These are phyloP conservation scores for Zophobas atratus DNA, from an alignment of 1,140 invertebrate genomes.

Conservation along the genomic window DNA sequence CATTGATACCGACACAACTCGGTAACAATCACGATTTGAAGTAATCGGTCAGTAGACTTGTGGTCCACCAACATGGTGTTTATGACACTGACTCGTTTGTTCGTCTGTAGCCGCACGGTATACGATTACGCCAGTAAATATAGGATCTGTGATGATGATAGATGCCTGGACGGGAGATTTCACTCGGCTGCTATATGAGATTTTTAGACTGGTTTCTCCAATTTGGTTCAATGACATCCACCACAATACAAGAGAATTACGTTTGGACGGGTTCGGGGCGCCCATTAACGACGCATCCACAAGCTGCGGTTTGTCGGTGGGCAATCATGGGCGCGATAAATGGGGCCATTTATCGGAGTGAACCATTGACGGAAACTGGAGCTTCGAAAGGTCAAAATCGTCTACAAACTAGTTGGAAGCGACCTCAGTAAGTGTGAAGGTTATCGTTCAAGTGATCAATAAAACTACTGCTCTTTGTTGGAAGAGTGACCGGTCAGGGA, in stretches of 20 bases:
- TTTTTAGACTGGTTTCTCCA: slow-evolving; percentile 54
- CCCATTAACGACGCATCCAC: slow-evolving; percentile 19
- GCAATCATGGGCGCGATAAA: background rate
- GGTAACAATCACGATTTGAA: slow-evolving; percentile 52
- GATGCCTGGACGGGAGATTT: slow-evolving; percentile 53
- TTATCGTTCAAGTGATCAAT: too few species aligned
- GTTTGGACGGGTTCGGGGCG: slow-evolving; percentile 23
- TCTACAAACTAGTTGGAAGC: too few species aligned
- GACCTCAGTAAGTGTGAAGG: too few species aligned
- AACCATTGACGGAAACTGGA: too few species aligned
- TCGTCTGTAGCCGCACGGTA: slow-evolving; percentile 50
- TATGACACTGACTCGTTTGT: slow-evolving; percentile 22
- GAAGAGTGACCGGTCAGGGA: too few species aligned
- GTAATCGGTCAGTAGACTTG: slow-evolving; percentile 42
- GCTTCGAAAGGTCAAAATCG: too few species aligned
- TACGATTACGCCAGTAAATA: slow-evolving; percentile 56
- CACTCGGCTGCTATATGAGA: slow-evolving; percentile 45
- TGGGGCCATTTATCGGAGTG: too few species aligned
- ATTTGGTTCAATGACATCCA: slow-evolving; percentile 55
- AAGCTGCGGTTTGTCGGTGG: slow-evolving; percentile 24
- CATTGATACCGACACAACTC: slow-evolving; percentile 48
- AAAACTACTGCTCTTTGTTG: too few species aligned
- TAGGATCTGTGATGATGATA: slow-evolving; percentile 58
- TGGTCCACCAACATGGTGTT: slow-evolving; percentile 29
- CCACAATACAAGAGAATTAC: slow-evolving; percentile 37